Percentiles rank a stretch among this genome's conserved stretches.
Evolutionary conservation across 2,113 vertebrate genomes (phyloP).

Genomic region (Caranx melampygus): DNA sequence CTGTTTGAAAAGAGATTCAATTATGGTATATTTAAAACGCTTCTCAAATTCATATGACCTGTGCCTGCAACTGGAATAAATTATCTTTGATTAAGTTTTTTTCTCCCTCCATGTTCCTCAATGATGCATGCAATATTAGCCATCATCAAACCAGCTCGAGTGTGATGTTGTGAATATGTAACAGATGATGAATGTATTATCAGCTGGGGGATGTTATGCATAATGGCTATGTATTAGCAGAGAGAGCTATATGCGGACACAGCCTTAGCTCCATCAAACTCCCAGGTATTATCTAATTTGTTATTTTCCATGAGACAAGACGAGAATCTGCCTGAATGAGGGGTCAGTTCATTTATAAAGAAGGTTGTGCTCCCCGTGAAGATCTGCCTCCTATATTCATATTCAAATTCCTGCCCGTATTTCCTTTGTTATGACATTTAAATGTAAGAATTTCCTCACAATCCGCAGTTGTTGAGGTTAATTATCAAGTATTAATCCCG

Average conservation of each 20-base stretch:
- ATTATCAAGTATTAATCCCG: conserved; percentile 74
- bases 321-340: conserved; percentile 16
- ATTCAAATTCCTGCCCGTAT: conserved; percentile 63
- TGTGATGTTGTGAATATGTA: conserved; percentile 76
- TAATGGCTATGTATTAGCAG: conserved; percentile 50
- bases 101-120: conserved; percentile 48
- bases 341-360: conserved; percentile 60
- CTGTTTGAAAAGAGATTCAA: conserved; percentile 43
- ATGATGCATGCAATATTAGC: conserved; percentile 66
- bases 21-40: conserved; percentile 58
- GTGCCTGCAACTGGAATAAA: conserved; percentile 67
- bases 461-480: conserved; percentile 69
- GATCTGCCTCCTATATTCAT: conserved; percentile 50
- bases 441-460: conserved; percentile 39
- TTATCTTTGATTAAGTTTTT: conserved; percentile 69
- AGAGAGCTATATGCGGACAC: conserved; percentile 30
- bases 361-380: conserved; percentile 33
- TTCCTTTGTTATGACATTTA: conserved; percentile 61
- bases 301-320: conserved; percentile 38
- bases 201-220: conserved; percentile 53
- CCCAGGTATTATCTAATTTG: conserved; percentile 55
- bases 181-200: conserved; percentile 77
- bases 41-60: conserved; percentile 47
- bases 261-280: conserved; percentile 29
- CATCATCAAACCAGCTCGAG: conserved; percentile 66